phyloP scores from a whole-genome alignment of 1,140 invertebrate species.

The Aphaenogaster floridana region DNA sequence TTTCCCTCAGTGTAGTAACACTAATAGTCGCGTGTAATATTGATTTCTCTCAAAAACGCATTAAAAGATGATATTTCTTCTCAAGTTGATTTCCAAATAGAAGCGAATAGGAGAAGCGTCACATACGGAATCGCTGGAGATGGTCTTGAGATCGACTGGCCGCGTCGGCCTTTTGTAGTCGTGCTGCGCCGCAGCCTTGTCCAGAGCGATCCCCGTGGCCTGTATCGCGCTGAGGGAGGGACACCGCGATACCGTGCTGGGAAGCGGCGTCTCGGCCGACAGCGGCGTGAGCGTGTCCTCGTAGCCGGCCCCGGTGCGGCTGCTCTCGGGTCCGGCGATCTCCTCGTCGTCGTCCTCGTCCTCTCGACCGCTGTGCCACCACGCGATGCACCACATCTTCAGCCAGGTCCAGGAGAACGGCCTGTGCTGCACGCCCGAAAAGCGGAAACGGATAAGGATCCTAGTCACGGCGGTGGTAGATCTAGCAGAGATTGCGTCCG shows the following conservation, averaged over 20 bases:
- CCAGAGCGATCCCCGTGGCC: conserved; percentile 88
- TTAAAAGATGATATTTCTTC: neutral
- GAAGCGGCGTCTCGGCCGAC: conserved; percentile 94
- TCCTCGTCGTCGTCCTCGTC: conserved; percentile 92
- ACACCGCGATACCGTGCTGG: conserved; percentile 93
- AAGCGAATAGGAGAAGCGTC: neutral
- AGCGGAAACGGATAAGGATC: neutral
- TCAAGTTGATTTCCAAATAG: neutral
- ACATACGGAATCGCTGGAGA: conserved; percentile 86
- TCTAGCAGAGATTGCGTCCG: neutral
- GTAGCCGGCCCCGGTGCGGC: conserved; percentile 90
- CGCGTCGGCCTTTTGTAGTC: conserved; percentile 79
- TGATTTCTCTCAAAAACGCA: neutral
- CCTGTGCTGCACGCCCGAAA: conserved; percentile 79
- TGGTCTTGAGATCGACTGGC: conserved; percentile 81
- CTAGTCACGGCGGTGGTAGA: neutral
- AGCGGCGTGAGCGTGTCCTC: conserved; percentile 92
- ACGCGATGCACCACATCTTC: conserved; percentile 93
- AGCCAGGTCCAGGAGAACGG: conserved; percentile 89
- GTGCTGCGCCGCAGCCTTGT: conserved; percentile 70
- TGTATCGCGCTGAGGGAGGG: conserved; percentile 94
- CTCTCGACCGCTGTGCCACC: conserved; percentile 94
- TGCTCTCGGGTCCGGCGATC: conserved; percentile 89
- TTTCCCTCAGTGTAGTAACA: too few relatives aligned
- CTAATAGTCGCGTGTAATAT: neutral